phyloP scores from a whole-genome alignment of 2,797 vertebrate species.

The Streptopelia turtur region DNA sequence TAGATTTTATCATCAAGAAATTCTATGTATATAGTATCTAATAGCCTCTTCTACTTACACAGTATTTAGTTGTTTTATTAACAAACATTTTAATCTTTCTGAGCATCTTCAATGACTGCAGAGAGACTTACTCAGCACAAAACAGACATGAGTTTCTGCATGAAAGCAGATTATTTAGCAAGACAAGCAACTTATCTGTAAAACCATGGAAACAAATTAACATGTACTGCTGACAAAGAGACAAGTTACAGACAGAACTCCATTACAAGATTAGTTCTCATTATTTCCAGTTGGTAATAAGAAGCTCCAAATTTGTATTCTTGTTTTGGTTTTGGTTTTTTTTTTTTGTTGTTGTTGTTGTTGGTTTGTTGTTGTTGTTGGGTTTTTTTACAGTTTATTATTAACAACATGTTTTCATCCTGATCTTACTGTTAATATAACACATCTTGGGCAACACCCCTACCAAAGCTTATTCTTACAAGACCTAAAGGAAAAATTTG shows the following conservation, averaged over 20 bases:
- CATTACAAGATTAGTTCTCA: not conserved
- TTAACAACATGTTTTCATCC: not conserved
- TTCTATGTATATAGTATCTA: not conserved
- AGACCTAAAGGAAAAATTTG: not conserved
- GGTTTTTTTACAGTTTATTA: not conserved
- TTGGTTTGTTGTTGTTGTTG: not conserved
- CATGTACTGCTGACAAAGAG: slow-evolving; percentile 3
- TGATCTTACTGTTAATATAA: not conserved
- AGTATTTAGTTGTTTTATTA: slow-evolving; percentile 7
- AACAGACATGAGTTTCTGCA: slow-evolving; percentile 24
- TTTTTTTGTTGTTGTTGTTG: not conserved
- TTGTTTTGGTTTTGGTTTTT: not conserved
- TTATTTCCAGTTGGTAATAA: not conserved
- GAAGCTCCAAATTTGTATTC: not conserved
- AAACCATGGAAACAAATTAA: slow-evolving; percentile 23
- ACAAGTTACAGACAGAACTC: not conserved
- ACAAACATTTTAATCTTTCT: slow-evolving; percentile 39
- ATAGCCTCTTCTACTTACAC: not conserved
- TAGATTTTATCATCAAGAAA: not conserved
- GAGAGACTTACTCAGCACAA: slow-evolving; percentile 43
- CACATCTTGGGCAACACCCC: not conserved
- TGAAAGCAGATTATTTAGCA: slow-evolving; percentile 34
- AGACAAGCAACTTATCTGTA: slow-evolving; percentile 52
- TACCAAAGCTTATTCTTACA: not conserved
- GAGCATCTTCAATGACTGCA: slow-evolving; percentile 33